A percentile compares a stretch with the other conserved stretches of the same genome.
phyloP scores from a whole-genome alignment of 2,797 vertebrate species.

The Epinephelus coioides region DNA sequence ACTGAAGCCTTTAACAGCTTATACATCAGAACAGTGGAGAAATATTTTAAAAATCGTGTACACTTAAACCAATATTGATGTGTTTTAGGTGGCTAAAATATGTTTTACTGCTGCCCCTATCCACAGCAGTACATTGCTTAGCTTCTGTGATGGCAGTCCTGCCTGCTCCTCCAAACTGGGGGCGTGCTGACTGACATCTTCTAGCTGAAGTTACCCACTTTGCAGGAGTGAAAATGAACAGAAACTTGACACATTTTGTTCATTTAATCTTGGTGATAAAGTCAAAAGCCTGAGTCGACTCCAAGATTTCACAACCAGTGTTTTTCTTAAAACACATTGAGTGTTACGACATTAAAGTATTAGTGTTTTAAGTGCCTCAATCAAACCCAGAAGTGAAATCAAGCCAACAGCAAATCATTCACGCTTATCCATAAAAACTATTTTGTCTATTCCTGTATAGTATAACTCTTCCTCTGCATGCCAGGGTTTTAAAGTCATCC shows the following conservation, averaged over 20 bases:
- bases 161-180: no score
- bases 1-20: no score
- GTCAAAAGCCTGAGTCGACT: not conserved
- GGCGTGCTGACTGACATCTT: no score
- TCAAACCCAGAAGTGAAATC: not conserved
- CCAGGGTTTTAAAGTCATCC: conserved; percentile 31
- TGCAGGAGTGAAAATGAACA: not conserved
- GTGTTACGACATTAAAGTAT: not conserved
- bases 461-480: not conserved
- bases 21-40: no score
- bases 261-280: not conserved
- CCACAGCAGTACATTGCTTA: no score
- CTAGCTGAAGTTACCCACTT: not conserved
- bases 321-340: not conserved
- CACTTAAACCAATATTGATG: no score
- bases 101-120: no score
- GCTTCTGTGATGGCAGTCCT: no score
- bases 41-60: no score
- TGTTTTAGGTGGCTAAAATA: no score
- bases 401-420: conserved; percentile 16
- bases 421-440: not conserved
- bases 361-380: not conserved
- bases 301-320: not conserved
- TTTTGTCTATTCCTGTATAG: not conserved
- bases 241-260: not conserved